Evolutionary conservation across 53 echinoderm and acorn worm species (phyloP).

Genomic region (Glandiceps talaboti): DNA sequence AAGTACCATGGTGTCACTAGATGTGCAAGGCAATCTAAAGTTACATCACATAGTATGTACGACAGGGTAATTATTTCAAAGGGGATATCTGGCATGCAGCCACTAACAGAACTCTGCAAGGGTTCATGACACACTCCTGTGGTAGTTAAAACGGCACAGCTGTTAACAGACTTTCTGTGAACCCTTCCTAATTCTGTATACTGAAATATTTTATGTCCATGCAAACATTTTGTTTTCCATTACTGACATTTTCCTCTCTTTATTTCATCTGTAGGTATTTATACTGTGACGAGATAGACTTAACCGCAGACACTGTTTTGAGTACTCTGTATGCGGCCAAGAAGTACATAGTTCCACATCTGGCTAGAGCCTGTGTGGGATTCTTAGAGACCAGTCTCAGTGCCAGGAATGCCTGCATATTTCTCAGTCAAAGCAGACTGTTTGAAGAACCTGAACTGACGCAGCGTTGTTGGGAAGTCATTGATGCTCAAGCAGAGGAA

Average conservation of each 20-base stretch:
- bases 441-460: constrained; percentile 93
- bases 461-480: constrained; percentile 97
- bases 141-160: too few species aligned
- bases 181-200: too few species aligned
- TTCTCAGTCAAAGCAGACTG: constrained; percentile 83
- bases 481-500: constrained; percentile 91
- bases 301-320: constrained; percentile 84
- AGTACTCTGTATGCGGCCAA: constrained; percentile 94
- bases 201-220: too few species aligned
- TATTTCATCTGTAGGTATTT: constrained; percentile 59
- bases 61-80: too few species aligned
- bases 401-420: constrained; percentile 77
- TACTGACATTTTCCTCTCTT: neutral
- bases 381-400: constrained; percentile 83
- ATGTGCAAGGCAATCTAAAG: too few species aligned
- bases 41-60: too few species aligned
- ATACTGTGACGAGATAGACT: constrained; percentile 93
- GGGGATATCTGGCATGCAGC: too few species aligned
- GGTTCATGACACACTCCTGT: too few species aligned
- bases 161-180: too few species aligned
- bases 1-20: too few species aligned
- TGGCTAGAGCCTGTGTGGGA: constrained; percentile 76
- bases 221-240: neutral
- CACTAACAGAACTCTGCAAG: too few species aligned
- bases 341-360: constrained; percentile 92